A percentile compares a stretch with the other conserved stretches of the same genome.
Conservation (phyloP, 2,888 invertebrate species). For the Tenthredo scrophulariae region DNA sequence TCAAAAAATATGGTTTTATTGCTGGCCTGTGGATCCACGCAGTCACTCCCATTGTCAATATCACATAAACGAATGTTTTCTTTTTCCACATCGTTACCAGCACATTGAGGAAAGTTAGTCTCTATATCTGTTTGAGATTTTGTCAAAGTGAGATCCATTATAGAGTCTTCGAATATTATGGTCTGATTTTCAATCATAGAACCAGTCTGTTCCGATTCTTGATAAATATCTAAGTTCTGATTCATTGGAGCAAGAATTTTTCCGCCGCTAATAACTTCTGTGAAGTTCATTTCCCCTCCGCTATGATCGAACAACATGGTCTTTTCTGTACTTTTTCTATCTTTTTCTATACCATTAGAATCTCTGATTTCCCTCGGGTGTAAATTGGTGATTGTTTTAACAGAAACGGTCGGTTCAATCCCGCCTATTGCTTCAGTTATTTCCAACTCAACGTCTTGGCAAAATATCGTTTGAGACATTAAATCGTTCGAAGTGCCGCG, state of each 20-base stretch:
- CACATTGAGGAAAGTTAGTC: background rate
- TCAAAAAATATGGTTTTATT: constrained; percentile 32
- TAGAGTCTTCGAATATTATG: constrained; percentile 37
- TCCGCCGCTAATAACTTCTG: constrained; percentile 11
- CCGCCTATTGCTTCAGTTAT: constrained; percentile 28
- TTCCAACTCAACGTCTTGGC: constrained; percentile 22
- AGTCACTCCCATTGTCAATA: background rate
- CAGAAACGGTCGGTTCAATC: constrained; percentile 19
- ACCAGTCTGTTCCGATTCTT: background rate
- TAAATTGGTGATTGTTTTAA: background rate
- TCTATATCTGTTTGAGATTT: constrained; percentile 1
- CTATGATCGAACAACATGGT: constrained; percentile 13
- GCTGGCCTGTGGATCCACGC: background rate
- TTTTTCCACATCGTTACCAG: background rate
- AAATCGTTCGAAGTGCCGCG: background rate
- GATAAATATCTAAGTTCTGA: background rate
- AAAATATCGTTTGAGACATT: constrained; percentile 20
- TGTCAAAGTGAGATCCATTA: constrained; percentile 41
- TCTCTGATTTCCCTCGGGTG: background rate
- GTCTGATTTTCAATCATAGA: constrained; percentile 29
- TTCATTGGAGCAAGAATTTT: background rate
- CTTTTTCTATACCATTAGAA: background rate
- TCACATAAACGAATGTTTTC: background rate
- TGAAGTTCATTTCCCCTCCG: constrained; percentile 19
- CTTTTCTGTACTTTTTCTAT: background rate